These are phyloP conservation scores for Drosophila meridionalis DNA, from an alignment of 2,888 invertebrate genomes.

Conservation along the genomic window DNA sequence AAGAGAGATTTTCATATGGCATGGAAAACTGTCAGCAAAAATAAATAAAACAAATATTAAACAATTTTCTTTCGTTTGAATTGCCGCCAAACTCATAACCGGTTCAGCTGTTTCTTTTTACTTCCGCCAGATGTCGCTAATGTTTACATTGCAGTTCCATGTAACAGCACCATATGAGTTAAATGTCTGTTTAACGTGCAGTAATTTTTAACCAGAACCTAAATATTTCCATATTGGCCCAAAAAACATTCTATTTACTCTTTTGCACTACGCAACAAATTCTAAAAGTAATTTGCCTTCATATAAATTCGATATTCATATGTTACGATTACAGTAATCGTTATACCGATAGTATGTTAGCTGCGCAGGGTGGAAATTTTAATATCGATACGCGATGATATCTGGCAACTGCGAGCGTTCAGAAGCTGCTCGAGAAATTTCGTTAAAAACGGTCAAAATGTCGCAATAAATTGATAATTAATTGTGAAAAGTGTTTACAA, in stretches of 20 bases:
- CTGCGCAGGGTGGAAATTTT: constrained; percentile 10
- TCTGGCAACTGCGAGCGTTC: constrained; percentile 40
- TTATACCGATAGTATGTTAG: constrained; percentile 23
- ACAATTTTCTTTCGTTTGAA: neutral
- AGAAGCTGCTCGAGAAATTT: constrained; percentile 58
- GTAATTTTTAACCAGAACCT: neutral
- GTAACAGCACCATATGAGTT: constrained; percentile 16
- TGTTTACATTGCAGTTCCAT: neutral
- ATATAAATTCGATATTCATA: neutral
- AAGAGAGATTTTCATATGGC: neutral
- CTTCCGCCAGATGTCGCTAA: constrained; percentile 17
- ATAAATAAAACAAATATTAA: neutral
- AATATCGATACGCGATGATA: constrained; percentile 35
- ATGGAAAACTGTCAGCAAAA: neutral
- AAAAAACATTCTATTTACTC: neutral
- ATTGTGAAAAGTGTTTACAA: constrained; percentile 57
- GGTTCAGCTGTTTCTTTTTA: neutral
- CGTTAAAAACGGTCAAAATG: constrained; percentile 62
- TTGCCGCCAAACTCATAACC: neutral
- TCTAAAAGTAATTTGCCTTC: neutral
- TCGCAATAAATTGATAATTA: constrained; percentile 62
- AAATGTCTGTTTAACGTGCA: neutral
- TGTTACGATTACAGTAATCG: neutral
- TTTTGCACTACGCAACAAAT: neutral
- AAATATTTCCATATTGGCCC: too few species aligned